These are phyloP conservation scores for Andinoacara biseriatus DNA, from an alignment of 2,113 vertebrate species.

Conservation along the genomic window DNA sequence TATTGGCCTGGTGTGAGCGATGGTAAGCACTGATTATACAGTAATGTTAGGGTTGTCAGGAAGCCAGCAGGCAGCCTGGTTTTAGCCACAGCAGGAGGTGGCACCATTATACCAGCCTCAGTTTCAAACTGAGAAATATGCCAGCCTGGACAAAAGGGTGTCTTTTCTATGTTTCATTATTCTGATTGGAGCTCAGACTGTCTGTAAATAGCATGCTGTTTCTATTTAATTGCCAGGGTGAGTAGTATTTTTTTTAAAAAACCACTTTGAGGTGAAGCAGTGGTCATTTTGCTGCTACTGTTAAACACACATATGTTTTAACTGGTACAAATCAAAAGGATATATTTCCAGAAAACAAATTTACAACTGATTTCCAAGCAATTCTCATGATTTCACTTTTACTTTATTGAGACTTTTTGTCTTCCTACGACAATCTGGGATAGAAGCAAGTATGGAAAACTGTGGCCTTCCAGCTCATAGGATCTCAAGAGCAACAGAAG, in stretches of 20 bases:
- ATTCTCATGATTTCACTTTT: background rate
- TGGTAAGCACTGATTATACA: slow-evolving; percentile 70
- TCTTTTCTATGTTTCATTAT: slow-evolving; percentile 23
- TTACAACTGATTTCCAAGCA: background rate
- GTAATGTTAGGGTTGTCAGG: slow-evolving; percentile 75
- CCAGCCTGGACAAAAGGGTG: slow-evolving; percentile 46
- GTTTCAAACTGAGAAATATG: slow-evolving; percentile 54
- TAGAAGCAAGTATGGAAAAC: background rate
- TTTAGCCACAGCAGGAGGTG: slow-evolving; percentile 66
- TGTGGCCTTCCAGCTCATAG: background rate
- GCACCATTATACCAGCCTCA: slow-evolving; percentile 61
- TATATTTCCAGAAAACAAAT: background rate
- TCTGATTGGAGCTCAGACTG: slow-evolving; percentile 26
- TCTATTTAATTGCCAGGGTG: slow-evolving; percentile 26
- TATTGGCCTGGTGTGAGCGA: slow-evolving; percentile 39
- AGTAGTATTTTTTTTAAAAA: slow-evolving; percentile 19
- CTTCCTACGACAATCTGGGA: background rate
- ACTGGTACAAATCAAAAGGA: background rate
- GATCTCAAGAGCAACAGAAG: background rate
- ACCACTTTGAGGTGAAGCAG: slow-evolving; percentile 13
- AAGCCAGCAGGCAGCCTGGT: slow-evolving; percentile 76
- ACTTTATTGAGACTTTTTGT: background rate
- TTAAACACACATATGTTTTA: slow-evolving; percentile 28
- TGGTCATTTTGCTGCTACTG: slow-evolving; percentile 22
- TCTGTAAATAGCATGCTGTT: slow-evolving; percentile 22